phyloP scores from a whole-genome alignment of 2,888 invertebrate genomes.

The Callimorpha dominula region DNA sequence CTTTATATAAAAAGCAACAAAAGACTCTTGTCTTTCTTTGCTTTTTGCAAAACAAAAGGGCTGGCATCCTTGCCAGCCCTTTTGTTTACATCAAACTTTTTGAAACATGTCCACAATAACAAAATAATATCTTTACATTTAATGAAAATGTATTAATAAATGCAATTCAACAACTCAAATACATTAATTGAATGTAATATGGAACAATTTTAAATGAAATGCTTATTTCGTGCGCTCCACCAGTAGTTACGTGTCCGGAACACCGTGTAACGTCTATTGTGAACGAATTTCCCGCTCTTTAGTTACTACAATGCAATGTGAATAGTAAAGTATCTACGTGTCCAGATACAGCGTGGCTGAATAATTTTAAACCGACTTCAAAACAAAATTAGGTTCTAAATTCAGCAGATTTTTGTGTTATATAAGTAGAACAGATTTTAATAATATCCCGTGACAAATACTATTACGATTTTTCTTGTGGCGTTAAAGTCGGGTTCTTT shows the following conservation, averaged over 20 bases:
- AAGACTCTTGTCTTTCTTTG: too few species aligned
- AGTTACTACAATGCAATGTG: slow-evolving; percentile 31
- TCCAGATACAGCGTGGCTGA: background rate
- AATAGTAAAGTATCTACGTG: background rate
- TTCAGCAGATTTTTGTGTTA: background rate
- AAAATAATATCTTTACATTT: background rate
- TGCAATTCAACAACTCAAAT: background rate
- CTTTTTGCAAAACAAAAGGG: too few species aligned
- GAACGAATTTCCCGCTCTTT: slow-evolving; percentile 33
- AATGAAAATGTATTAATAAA: background rate
- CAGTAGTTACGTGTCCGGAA: slow-evolving; percentile 27
- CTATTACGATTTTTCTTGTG: too few species aligned
- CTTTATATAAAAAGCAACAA: too few species aligned
- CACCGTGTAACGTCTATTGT: slow-evolving; percentile 37
- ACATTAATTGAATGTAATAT: background rate
- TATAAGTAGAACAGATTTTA: too few species aligned
- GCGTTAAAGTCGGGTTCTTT: too few species aligned
- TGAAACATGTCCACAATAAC: too few species aligned
- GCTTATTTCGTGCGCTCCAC: slow-evolving; percentile 1
- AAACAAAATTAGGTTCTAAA: background rate
- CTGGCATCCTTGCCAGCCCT: too few species aligned
- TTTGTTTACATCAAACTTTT: too few species aligned
- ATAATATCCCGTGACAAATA: too few species aligned
- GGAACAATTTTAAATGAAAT: background rate
- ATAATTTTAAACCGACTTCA: background rate